Evolutionary conservation across 2,113 vertebrate species (phyloP), one percentile per base, ranked within the genome.

Genomic region (Cisticola juncidis): DNA sequence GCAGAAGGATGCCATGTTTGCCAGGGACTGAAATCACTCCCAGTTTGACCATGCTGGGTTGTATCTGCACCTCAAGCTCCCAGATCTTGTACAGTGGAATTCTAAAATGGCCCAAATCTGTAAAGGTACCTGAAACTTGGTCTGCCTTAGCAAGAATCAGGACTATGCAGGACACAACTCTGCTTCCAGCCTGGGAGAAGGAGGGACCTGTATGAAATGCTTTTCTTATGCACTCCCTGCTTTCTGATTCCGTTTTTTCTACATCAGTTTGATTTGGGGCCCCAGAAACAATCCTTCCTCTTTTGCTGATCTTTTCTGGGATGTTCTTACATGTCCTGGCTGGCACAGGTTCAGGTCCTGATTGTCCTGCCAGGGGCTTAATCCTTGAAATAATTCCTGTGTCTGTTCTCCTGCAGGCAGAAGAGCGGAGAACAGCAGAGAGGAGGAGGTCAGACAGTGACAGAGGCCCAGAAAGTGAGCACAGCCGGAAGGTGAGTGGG

Each of bases 381-480:
- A 50, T 74, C n/a, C 64, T 57, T 64, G 53, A 58, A 79, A 36
- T 86, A 66, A 50, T 38, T 48, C 38, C 61, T 28, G 23, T 66
- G 44, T 60, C 24, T 8, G 0, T 89, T 31, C 65, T 58, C 48
- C 74, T 91, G 47, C 64, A 97, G 97, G 84, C 42, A 45, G 95
- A 97, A 60, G 97, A 97, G 68, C 84, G 91, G 48, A 96, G 94
- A 97, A 53, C 92, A 72, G 69, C 81, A 58, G 97, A 97, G 94
- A 97, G 94, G 84, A 96, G 86, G 76, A 92, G 95, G 89, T 94
- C 95, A 74, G 96, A 97, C 28, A 95, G 79, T 5, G 96, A 96
- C 69, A 97, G 94, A 80, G 84, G 93, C 54, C 45, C 88, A 18
- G 97, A 97, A 54, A 94, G 18, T 3, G 93, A 94, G 25, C 89